phyloP scores from a whole-genome alignment of 2,113 vertebrate genomes.

The human region GRCh38 chr6:144838501-144839000 shows the following conservation, averaged over 20 bases:
- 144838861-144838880: slow-evolving; percentile 5
- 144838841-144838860: not conserved
- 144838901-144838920: not conserved
- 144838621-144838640: not conserved
- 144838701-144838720: not conserved
- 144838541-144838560: not conserved
- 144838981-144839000: not conserved
- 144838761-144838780: not conserved
- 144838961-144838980: not conserved
- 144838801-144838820: not conserved
- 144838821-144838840: not conserved
- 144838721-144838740: not conserved
- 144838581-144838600: not conserved
- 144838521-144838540: not conserved
- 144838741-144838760: not conserved
- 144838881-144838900: not conserved
- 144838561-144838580: not conserved
- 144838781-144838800: not conserved
- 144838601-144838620: not conserved
- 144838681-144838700: not conserved
- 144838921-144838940: not conserved
- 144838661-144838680: not conserved
- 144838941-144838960: not conserved
- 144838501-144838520: not conserved
- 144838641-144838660: no score